phyloP scores from a whole-genome alignment of 2,888 invertebrate species.

The Trachelus iudaicus region DNA sequence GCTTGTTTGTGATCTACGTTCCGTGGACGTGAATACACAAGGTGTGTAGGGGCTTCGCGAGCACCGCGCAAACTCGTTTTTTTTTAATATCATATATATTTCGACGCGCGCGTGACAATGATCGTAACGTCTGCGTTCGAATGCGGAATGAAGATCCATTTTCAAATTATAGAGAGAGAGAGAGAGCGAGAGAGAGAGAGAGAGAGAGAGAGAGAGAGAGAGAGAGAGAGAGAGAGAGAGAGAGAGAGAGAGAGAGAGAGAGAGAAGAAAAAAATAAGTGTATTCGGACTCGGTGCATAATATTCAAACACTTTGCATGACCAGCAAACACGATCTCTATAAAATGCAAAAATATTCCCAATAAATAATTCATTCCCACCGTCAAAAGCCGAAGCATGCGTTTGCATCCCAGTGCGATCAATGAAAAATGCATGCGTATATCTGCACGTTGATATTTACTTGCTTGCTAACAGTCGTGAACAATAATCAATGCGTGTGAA shows the following conservation, averaged over 20 bases:
- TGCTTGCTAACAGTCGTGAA: no score
- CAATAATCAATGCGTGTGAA: no score
- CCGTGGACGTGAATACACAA: background rate
- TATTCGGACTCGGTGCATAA: background rate
- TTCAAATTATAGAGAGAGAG: background rate
- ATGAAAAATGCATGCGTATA: slow-evolving; percentile 22
- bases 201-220: no score
- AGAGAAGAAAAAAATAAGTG: slow-evolving; percentile 16
- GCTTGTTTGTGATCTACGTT: background rate
- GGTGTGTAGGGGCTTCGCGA: background rate
- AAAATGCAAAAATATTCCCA: slow-evolving; percentile 32
- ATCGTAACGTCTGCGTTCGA: no score
- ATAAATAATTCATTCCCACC: slow-evolving; percentile 33
- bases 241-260: slow-evolving; percentile 9
- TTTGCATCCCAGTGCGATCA: slow-evolving; percentile 7
- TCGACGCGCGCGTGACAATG: no score
- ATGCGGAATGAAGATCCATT: no score
- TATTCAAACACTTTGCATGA: no score
- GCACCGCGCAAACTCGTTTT: no score
- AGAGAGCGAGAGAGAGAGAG: no score
- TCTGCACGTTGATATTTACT: no score
- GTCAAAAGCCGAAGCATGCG: slow-evolving; percentile 19
- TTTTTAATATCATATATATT: no score
- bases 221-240: no score
- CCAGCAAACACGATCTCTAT: slow-evolving; percentile 9